A percentile compares a stretch with the other conserved stretches of the same genome.
Evolutionary conservation across 2,888 invertebrate genomes (phyloP).

Genomic region (Dynastes maya): DNA sequence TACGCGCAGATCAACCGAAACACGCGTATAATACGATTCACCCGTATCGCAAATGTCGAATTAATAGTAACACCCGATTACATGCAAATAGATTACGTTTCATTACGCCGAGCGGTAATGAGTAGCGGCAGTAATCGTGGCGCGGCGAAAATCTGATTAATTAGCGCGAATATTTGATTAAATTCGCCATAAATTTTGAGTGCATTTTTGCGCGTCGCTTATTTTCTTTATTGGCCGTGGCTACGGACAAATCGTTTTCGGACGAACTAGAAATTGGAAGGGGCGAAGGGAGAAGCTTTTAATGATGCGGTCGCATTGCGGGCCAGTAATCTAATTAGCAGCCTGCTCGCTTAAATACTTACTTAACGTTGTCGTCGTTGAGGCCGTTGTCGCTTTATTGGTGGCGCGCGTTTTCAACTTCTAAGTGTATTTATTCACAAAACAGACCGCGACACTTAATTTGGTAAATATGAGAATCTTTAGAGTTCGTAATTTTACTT

Average conservation of each 20-base stretch:
- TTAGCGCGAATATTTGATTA: slow-evolving; percentile 53
- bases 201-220: slow-evolving; percentile 50
- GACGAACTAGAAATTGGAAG: background rate
- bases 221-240: slow-evolving; percentile 58
- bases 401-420: slow-evolving; percentile 53
- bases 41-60: slow-evolving; percentile 41
- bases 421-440: slow-evolving; percentile 56
- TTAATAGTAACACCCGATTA: slow-evolving; percentile 47
- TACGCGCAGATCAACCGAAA: slow-evolving; percentile 54
- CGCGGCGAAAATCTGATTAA: slow-evolving; percentile 52
- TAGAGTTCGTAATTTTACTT: background rate
- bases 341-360: slow-evolving; percentile 63
- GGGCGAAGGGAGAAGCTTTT: slow-evolving; percentile 59
- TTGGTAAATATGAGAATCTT: slow-evolving; percentile 27
- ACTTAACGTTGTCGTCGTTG: slow-evolving; percentile 53
- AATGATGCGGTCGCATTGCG: slow-evolving; percentile 64
- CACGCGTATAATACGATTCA: slow-evolving; percentile 28
- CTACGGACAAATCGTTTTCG: slow-evolving; percentile 54
- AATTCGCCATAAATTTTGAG: slow-evolving; percentile 52
- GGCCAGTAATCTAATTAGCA: slow-evolving; percentile 64
- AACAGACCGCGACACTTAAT: slow-evolving; percentile 50
- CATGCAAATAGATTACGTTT: slow-evolving; percentile 52
- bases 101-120: slow-evolving; percentile 48
- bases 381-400: slow-evolving; percentile 52
- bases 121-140: slow-evolving; percentile 49